Evolutionary conservation across 1,140 invertebrate genomes (phyloP), one percentile per base, ranked within the genome.

Genomic region (Drosophila asahinai): DNA sequence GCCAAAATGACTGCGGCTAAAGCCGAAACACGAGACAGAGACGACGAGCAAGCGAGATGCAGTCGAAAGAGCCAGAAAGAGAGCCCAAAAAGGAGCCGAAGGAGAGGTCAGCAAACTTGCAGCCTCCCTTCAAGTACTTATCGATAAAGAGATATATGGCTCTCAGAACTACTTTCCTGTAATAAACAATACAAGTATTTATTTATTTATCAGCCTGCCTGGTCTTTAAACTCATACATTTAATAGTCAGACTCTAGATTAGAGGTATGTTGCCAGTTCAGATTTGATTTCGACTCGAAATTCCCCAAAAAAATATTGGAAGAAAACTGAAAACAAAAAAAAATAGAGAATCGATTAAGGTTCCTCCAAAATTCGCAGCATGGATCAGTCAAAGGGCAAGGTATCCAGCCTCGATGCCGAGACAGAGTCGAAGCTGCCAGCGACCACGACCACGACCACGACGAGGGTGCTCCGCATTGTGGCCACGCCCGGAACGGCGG

Each of bases 1-100:
- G 60, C 77, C 77, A 89, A 83, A 86, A 72, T 67, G 84, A 74
- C 77, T 87, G 84, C 73, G 84, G 75, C 84, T 82, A 65, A 82
- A 74, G 57, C 47, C 38, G 70, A 57, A 19, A 71, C 66, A 73
- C 45, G 27, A 58, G 68, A 59, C 66, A 72, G 43, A 36, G 27
- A 14, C 5, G 48, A 19, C n/a, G 33, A 8, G 4, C 22, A 25
- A 25, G n/a, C 33, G 17, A 22, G 9, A 43, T 6, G 11, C 14
- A 14, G 30, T n/a, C 11, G 6, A 40, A 5, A 17, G 5, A 27
- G 4, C 11, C 0, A 27, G 11, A n/a, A 6, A n/a, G 12, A 70
- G 14, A 80, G 33, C 19, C 27, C 30, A 30, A 30, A 54, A 14
- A 55, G 11, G 15, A 9, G 33, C 8, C 19, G 47, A 36, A 15